Percentiles rank a stretch among this genome's conserved stretches.
Conservation (phyloP, 1,140 invertebrate genomes). For the Diabrotica undecimpunctata region DNA sequence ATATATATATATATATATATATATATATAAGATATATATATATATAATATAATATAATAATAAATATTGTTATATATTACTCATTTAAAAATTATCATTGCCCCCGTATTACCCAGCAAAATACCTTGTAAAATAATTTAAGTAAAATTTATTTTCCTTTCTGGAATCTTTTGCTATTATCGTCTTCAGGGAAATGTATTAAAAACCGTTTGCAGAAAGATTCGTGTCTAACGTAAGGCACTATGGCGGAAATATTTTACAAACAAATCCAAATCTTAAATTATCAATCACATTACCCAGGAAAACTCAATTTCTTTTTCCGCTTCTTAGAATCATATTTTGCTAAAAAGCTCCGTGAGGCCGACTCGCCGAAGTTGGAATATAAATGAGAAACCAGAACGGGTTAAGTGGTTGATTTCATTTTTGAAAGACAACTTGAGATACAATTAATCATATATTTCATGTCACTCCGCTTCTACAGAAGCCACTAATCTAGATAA, state of each 20-base stretch:
- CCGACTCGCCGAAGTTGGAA: constrained; percentile 18
- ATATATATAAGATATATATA: too few species aligned
- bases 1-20: too few species aligned
- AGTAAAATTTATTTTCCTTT: too few species aligned
- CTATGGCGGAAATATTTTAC: neutral
- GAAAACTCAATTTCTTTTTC: constrained; percentile 3
- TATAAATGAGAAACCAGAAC: constrained; percentile 26
- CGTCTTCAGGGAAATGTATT: too few species aligned
- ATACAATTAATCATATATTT: constrained; percentile 37
- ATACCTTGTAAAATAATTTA: too few species aligned
- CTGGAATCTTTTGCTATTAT: too few species aligned
- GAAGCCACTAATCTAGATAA: constrained; percentile 35
- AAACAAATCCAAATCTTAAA: neutral
- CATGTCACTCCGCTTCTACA: constrained; percentile 28
- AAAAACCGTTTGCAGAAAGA: too few species aligned
- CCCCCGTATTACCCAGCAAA: too few species aligned
- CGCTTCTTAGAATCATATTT: constrained; percentile 1
- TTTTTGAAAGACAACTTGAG: constrained; percentile 27
- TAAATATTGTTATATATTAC: too few species aligned
- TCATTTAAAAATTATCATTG: too few species aligned
- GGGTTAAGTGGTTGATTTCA: constrained; percentile 22
- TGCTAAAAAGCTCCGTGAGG: neutral
- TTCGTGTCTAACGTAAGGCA: too few species aligned
- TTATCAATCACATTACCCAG: neutral
- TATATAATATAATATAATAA: too few species aligned